Percentiles rank a stretch among this genome's conserved stretches.
phyloP scores from a whole-genome alignment of 1,140 invertebrate genomes.

The Tetramorium parvispinum region DNA sequence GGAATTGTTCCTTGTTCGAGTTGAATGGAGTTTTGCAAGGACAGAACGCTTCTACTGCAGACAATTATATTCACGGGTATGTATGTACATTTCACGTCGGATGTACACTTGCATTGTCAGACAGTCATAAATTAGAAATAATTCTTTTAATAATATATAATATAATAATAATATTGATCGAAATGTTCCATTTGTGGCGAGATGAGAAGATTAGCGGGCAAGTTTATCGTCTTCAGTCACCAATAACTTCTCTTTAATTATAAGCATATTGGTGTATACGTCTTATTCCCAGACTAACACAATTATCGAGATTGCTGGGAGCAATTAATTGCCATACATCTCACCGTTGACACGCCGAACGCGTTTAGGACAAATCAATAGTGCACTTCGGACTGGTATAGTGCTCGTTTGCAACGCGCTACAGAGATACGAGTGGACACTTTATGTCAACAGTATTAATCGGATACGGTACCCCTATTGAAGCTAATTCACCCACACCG shows the following conservation, averaged over 20 bases:
- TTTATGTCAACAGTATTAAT: conserved; percentile 28
- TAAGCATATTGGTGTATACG: background rate
- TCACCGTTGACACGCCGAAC: conserved; percentile 34
- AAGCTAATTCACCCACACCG: background rate
- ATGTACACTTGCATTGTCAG: background rate
- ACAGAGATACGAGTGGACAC: background rate
- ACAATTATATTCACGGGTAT: background rate
- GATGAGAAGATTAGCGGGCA: background rate
- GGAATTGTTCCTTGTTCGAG: conserved; percentile 17
- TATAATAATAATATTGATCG: background rate
- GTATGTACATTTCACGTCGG: background rate
- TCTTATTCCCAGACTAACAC: conserved; percentile 22
- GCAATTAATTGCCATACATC: conserved; percentile 63
- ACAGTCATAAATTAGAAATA: background rate
- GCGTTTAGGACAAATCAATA: conserved; percentile 62
- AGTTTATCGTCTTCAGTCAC: conserved; percentile 19
- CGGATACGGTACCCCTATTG: background rate
- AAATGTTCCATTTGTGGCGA: background rate
- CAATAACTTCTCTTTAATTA: conserved; percentile 52
- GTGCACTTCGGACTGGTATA: background rate
- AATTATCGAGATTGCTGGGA: conserved; percentile 64
- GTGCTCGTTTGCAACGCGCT: background rate
- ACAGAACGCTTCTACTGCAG: background rate
- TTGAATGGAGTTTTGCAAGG: conserved; percentile 4
- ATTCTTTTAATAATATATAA: background rate